A percentile compares a stretch with the other conserved stretches of the same genome.
Conservation (phyloP, 2,797 vertebrate genomes). For the Trachops cirrhosus region DNA sequence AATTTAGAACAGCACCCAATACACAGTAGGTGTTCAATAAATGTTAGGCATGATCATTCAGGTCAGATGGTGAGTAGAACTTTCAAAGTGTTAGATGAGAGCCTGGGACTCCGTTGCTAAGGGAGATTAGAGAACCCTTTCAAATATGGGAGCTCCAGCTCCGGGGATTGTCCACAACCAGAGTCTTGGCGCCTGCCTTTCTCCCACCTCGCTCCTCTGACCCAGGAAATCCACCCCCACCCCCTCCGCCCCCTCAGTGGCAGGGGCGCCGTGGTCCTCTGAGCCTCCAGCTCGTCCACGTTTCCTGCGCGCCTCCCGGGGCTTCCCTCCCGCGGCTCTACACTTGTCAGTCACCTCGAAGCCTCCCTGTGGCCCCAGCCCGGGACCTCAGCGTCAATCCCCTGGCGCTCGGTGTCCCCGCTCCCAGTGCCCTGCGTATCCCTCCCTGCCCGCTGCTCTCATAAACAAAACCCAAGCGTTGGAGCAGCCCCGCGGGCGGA, state of each 20-base stretch:
- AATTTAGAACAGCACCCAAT: not conserved
- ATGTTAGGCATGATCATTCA: not conserved
- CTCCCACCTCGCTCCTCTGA: conserved; percentile 15
- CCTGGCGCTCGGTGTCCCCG: not conserved
- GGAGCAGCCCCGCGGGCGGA: conserved; percentile 36
- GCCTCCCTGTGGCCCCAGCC: not conserved
- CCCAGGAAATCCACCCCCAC: not conserved
- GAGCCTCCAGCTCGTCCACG: not conserved
- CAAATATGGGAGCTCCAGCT: conserved; percentile 63
- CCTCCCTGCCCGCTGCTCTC: not conserved
- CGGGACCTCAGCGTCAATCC: conserved; percentile 66
- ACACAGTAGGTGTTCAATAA: conserved; percentile 28
- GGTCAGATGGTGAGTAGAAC: conserved; percentile 57
- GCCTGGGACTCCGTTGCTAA: conserved; percentile 67
- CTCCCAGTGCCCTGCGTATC: not conserved
- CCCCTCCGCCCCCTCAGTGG: not conserved
- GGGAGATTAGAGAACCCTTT: conserved; percentile 70
- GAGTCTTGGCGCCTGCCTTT: conserved; percentile 54
- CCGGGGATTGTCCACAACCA: conserved; percentile 51
- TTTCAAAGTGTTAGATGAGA: conserved; percentile 58
- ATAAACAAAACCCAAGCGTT: conserved; percentile 69
- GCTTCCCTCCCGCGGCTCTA: conserved; percentile 33
- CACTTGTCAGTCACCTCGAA: conserved; percentile 67
- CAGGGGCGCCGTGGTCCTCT: not conserved
- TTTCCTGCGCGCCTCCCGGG: not conserved